These are phyloP conservation scores for Leptoteleia sp. DNA, from an alignment of 1,140 invertebrate genomes.

Conservation along the genomic window DNA sequence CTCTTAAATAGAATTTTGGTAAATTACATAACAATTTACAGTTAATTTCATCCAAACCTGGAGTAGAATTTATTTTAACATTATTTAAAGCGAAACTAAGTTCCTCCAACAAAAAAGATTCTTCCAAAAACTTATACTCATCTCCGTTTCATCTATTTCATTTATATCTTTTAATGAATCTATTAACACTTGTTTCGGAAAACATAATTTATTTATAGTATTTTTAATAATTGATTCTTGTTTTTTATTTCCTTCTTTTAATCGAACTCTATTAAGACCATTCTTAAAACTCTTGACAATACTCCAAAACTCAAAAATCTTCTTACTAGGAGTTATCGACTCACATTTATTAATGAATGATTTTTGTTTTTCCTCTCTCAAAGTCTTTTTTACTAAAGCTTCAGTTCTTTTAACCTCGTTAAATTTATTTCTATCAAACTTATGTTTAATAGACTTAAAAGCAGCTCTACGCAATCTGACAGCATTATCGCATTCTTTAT, in stretches of 20 bases:
- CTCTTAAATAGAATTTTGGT: slow-evolving; percentile 33
- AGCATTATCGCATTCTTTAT: slow-evolving; percentile 20
- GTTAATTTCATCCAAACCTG: slow-evolving; percentile 58
- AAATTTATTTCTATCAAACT: slow-evolving; percentile 23
- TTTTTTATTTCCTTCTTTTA: slow-evolving; percentile 15
- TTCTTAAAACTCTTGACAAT: slow-evolving; percentile 32
- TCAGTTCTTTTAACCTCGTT: slow-evolving; percentile 21
- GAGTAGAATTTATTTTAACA: slow-evolving; percentile 31
- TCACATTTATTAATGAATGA: slow-evolving; percentile 16
- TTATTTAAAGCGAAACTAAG: slow-evolving; percentile 8
- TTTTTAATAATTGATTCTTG: slow-evolving; percentile 10
- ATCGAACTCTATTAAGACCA: slow-evolving; percentile 8
- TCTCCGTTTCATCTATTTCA: neutral
- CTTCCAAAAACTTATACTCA: slow-evolving; percentile 3
- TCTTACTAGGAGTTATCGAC: slow-evolving; percentile 13
- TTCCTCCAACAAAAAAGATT: slow-evolving; percentile 31
- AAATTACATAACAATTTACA: slow-evolving; percentile 39
- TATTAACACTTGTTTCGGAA: slow-evolving; percentile 1
- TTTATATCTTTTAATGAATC: slow-evolving; percentile 18
- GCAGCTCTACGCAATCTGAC: slow-evolving; percentile 14
- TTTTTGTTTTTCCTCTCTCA: slow-evolving; percentile 27
- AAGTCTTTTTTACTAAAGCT: slow-evolving; percentile 17
- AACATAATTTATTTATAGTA: slow-evolving; percentile 6
- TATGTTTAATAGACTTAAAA: slow-evolving; percentile 21
- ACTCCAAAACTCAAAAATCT: slow-evolving; percentile 25